Evolutionary conservation across 2,113 vertebrate species (phyloP), one percentile per base, ranked within the genome.

Genomic region (Girardinichthys multiradiatus): DNA sequence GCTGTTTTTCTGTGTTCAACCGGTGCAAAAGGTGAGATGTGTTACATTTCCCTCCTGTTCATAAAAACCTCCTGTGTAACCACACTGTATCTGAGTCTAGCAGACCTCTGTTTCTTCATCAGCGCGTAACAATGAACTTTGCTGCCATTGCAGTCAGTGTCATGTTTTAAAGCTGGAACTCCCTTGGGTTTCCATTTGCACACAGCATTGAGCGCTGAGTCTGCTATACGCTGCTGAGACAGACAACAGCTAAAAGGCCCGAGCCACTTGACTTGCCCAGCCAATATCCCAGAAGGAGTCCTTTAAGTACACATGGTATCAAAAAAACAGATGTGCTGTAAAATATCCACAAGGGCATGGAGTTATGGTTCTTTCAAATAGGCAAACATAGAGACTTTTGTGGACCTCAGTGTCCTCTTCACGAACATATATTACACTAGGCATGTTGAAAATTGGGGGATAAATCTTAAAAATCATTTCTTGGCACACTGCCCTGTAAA

Each of bases 141-240:
- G 86, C 83, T 79, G 82, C 74, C 76, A 75, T 66, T 89, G 88
- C 83, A 75, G 77, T 72, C 17, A 54, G 68, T 61, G 73, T 83
- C 83, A 75, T 79, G 77, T 64, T 78, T 70, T 64, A 72, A 83
- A 76, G 77, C 66, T 54, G 1, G 9, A 48, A 1, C 33, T 87
- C 87, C 83, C 74, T 12, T 8, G 80, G 88, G 82, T 72, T 76
- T 82, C 83, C 69, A 68, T 83, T 72, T 88, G 90, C 89, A 74
- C 79, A 85, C 88, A 87, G 86, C 86, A 74, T 65, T 33, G 60
- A 84, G 54, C 33, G 35, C 66, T 54, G 21, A 54, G 48, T 64
- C 6, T 64, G 79, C 86, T 70, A 68, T 61, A 11, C 67, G 67
- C 74, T 86, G 90, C 89, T 89, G 88, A 92, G 90, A 90, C 80